Evolutionary conservation across 2,888 invertebrate species (phyloP).

Genomic region (Ganaspis brasiliensis): DNA sequence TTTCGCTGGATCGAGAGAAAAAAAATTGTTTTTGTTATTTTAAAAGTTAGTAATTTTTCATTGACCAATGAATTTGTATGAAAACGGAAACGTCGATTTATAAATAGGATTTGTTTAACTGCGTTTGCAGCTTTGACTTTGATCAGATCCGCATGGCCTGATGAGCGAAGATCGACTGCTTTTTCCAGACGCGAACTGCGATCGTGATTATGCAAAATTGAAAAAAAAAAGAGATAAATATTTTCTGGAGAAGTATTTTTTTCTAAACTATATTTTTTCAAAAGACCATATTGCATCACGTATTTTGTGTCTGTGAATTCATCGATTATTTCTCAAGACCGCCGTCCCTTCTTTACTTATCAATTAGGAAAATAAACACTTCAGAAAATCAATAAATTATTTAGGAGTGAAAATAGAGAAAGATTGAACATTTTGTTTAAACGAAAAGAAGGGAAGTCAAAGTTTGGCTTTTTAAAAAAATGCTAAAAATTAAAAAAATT

Average conservation of each 20-base stretch:
- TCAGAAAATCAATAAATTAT: background rate
- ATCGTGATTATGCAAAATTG: constrained; percentile 42
- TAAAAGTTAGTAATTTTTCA: constrained; percentile 1
- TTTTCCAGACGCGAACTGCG: constrained; percentile 23
- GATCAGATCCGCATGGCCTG: constrained; percentile 44
- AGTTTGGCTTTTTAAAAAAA: too few species aligned
- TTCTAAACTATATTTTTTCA: background rate
- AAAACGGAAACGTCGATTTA: constrained; percentile 45
- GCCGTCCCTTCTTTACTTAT: constrained; percentile 15
- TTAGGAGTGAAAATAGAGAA: background rate
- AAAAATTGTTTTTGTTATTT: background rate
- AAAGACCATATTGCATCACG: background rate
- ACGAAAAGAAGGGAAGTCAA: background rate
- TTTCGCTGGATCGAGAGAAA: background rate
- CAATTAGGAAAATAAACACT: constrained; percentile 1
- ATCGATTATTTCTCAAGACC: background rate
- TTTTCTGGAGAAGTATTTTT: constrained; percentile 41
- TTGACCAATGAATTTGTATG: background rate
- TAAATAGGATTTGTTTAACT: constrained; percentile 54
- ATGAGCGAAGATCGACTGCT: constrained; percentile 47
- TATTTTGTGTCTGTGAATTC: background rate
- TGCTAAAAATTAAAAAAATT: too few species aligned
- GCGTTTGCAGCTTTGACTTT: constrained; percentile 18
- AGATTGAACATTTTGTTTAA: background rate
- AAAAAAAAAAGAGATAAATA: constrained; percentile 46